phyloP scores from a whole-genome alignment of 2,888 invertebrate genomes.

The Parnassius smintheus region DNA sequence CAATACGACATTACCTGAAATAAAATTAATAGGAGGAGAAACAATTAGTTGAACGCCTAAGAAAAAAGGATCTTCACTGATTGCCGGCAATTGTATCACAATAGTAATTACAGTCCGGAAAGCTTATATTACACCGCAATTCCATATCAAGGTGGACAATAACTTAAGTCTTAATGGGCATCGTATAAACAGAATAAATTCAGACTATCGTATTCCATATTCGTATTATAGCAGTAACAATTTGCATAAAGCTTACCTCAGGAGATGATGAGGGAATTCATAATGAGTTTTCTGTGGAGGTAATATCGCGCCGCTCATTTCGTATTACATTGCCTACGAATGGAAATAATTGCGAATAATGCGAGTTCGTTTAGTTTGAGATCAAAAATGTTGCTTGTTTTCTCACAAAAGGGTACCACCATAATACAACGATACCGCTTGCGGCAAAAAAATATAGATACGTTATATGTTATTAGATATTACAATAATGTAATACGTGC shows the following conservation, averaged over 20 bases:
- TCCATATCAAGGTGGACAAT: not conserved
- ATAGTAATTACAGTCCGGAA: too few species aligned
- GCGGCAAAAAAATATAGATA: too few species aligned
- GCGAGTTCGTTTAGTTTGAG: conserved; percentile 5
- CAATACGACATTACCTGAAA: too few species aligned
- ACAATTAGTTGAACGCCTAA: too few species aligned
- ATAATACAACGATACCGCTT: not conserved
- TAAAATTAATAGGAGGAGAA: too few species aligned
- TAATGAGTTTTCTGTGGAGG: conserved; percentile 47
- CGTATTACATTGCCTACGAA: conserved; percentile 20
- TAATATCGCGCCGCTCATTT: conserved; percentile 28
- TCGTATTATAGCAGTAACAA: conserved; percentile 36
- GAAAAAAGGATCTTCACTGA: too few species aligned
- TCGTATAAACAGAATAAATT: conserved; percentile 15
- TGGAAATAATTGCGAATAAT: conserved; percentile 18
- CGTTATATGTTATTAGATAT: too few species aligned
- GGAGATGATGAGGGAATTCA: conserved; percentile 42
- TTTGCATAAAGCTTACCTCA: conserved; percentile 52
- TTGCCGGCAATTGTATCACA: too few species aligned
- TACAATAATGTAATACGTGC: too few species aligned
- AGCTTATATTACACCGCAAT: too few species aligned
- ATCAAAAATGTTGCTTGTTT: conserved; percentile 8
- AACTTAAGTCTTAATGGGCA: conserved; percentile 5
- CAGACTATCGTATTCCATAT: conserved; percentile 35
- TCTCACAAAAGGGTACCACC: conserved; percentile 3